phyloP scores from a whole-genome alignment of 2,797 vertebrate genomes.

The Pteronotus mesoamericanus region DNA sequence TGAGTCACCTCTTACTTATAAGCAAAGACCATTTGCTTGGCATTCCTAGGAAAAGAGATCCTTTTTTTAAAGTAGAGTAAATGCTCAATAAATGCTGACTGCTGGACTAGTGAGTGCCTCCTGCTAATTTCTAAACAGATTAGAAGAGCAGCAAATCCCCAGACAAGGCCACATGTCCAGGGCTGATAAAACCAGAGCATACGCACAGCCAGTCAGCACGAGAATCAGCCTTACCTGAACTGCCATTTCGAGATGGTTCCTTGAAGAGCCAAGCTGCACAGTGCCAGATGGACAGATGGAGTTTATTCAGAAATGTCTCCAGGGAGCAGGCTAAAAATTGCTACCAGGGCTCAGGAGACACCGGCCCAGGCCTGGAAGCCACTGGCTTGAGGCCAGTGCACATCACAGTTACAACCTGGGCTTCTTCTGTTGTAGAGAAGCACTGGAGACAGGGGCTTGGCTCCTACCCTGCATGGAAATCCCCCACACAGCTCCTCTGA shows the following conservation, averaged over 20 bases:
- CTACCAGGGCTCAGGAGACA: not conserved
- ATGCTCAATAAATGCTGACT: not conserved
- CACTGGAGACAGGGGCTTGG: not conserved
- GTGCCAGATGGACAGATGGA: not conserved
- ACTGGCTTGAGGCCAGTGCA: not conserved
- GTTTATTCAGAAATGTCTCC: conserved; percentile 28
- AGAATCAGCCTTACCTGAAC: not conserved
- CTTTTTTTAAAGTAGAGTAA: not conserved
- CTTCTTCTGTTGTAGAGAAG: not conserved
- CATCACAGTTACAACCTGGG: not conserved
- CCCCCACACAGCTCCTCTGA: too few species aligned
- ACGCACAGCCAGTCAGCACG: not conserved
- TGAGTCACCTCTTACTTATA: not conserved
- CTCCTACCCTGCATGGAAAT: not conserved
- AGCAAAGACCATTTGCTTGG: not conserved
- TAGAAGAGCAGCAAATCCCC: not conserved
- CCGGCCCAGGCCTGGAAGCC: not conserved
- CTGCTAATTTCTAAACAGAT: not conserved
- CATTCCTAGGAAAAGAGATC: not conserved
- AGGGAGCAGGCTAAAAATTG: not conserved
- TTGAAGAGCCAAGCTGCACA: not conserved
- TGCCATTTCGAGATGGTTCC: not conserved
- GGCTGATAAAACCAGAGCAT: not conserved
- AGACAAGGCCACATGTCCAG: not conserved
- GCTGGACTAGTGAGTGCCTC: not conserved